Evolutionary conservation across 2,888 invertebrate genomes (phyloP), one percentile per base, ranked within the genome.

Genomic region (Seira ritae): DNA sequence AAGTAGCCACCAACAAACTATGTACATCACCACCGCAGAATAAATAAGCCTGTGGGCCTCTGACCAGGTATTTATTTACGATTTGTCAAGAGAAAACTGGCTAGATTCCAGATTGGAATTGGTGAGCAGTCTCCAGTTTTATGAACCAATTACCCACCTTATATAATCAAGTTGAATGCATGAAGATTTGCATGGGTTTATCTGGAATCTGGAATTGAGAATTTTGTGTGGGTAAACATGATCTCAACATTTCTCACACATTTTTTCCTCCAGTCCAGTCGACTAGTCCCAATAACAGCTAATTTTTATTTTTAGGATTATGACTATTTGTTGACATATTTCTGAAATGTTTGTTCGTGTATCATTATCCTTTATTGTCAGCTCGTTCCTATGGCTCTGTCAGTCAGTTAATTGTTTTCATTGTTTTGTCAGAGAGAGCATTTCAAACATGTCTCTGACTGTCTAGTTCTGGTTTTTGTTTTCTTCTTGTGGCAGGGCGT

Each of bases 91-190:
- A 81, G 12, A 42, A 12, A 50, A n/a, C 15, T 50, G 15, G 6
- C 3, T 15, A 50, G 50, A 2, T 50, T 4, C 31, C 31, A 31
- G 8, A 2, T 50, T 77, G 50, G 19, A 22, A 79, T 76, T 75
- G 72, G 66, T 80, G 66, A 31, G 81, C 8, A 4, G 31, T 31
- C 15, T n/a, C 12, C 6, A n/a, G 50, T 85, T 88, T 88, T 88
- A 88, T 80, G 86, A 84, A 78, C 87, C 87, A 88, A 87, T 88
- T 88, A 88, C 87, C 87, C 87, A 85, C 73, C 55, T 86, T 88
- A 50, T 42, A 23, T 66, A 3, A 8, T 50, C 50, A 15, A 8
- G 50, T 12, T n/a, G 12, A 50, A 15, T 50, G 15, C 3, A 50
- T 50, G 15, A n/a, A n/a, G 12, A 50, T 50, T n/a, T 50, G 50